These are phyloP conservation scores for Ellobium chinense DNA, from an alignment of 2,888 invertebrate species.

Conservation along the genomic window DNA sequence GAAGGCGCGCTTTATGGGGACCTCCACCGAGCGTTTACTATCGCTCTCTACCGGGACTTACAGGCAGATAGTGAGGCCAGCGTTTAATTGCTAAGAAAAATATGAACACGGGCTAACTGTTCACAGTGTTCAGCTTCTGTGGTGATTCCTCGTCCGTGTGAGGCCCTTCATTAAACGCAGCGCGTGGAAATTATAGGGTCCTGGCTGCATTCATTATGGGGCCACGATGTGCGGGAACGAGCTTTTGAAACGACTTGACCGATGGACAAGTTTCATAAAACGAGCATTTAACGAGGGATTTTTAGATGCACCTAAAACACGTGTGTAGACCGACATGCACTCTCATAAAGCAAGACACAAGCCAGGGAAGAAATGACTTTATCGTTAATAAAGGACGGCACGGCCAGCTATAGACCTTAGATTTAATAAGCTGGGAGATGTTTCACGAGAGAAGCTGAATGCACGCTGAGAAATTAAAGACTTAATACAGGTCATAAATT, in stretches of 20 bases:
- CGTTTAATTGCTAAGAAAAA: not conserved
- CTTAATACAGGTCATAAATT: too few relatives aligned
- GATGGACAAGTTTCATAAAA: not conserved
- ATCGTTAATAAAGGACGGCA: too few relatives aligned
- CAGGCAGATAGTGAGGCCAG: not conserved
- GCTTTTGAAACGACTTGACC: not conserved
- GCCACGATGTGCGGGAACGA: not conserved
- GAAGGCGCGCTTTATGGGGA: not conserved
- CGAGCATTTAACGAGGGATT: conserved; percentile 14
- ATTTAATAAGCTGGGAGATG: too few relatives aligned
- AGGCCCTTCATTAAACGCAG: conserved; percentile 4
- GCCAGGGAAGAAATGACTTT: not conserved
- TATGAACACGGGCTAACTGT: conserved; percentile 1
- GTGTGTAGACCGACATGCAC: not conserved
- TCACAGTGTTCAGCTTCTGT: not conserved
- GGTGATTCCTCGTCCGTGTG: not conserved
- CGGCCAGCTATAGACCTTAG: too few relatives aligned
- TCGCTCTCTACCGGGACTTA: not conserved
- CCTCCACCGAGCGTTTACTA: not conserved
- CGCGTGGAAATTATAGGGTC: conserved; percentile 1
- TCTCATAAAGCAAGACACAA: not conserved
- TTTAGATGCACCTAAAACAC: conserved; percentile 8
- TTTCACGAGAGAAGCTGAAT: too few relatives aligned
- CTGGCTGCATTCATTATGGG: not conserved
- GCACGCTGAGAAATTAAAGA: too few relatives aligned